Conservation (phyloP, 2,888 invertebrate genomes). For the Asteroscopus sphinx region DNA sequence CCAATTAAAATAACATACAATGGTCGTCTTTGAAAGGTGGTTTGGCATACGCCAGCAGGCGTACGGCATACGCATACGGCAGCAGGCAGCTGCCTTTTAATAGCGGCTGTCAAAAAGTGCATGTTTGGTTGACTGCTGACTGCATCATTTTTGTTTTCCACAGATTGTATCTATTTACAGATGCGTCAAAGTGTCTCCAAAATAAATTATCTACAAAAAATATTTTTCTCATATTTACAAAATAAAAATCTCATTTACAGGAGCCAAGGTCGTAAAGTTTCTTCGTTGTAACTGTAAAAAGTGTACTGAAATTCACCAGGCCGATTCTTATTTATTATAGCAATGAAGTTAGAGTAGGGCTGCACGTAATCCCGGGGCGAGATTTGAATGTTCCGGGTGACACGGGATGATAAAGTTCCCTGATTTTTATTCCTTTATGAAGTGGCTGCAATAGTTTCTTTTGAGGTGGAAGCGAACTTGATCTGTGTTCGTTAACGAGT, state of each 20-base stretch:
- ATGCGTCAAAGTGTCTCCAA: background rate
- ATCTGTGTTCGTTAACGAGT: constrained; percentile 16
- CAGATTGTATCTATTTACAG: too few relatives aligned
- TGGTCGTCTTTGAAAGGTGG: too few relatives aligned
- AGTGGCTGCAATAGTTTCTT: constrained; percentile 27
- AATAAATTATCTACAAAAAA: background rate
- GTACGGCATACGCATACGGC: too few relatives aligned
- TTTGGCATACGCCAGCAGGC: too few relatives aligned
- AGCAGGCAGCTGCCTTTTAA: too few relatives aligned
- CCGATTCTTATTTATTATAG: constrained; percentile 50
- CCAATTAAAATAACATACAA: too few relatives aligned
- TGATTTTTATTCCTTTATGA: constrained; percentile 29
- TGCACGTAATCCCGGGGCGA: constrained; percentile 29
- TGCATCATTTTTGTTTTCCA: too few relatives aligned
- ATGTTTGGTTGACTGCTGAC: too few relatives aligned
- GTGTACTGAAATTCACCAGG: constrained; percentile 43
- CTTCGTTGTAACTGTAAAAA: constrained; percentile 40
- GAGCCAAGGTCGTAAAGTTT: constrained; percentile 21
- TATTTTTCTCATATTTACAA: constrained; percentile 4
- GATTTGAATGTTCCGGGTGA: constrained; percentile 45
- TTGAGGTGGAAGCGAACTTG: background rate
- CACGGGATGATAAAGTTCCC: constrained; percentile 39
- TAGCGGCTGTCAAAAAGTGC: too few relatives aligned
- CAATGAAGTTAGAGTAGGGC: constrained; percentile 47
- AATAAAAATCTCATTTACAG: constrained; percentile 38